These are phyloP conservation scores for Drusus annulatus DNA, from an alignment of 1,140 invertebrate species.

Conservation along the genomic window DNA sequence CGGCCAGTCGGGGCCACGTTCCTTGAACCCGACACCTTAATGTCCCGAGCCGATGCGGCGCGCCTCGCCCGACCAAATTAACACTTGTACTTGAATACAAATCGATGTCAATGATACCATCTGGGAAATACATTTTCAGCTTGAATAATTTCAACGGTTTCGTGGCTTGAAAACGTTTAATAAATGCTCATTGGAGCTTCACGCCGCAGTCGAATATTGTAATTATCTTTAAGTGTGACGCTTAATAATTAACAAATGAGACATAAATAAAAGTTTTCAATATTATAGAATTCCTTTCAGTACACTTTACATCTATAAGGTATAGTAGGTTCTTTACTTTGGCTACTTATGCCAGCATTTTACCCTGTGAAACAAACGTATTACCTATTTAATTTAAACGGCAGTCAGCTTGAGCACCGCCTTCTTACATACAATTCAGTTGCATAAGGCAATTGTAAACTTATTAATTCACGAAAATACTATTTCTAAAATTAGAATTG, in stretches of 20 bases:
- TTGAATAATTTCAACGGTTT: slow-evolving; percentile 4
- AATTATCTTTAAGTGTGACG: background rate
- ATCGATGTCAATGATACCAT: slow-evolving; percentile 38
- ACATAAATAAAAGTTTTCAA: background rate
- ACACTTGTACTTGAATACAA: slow-evolving; percentile 41
- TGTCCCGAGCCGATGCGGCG: slow-evolving; percentile 14
- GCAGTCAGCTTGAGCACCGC: too few species aligned
- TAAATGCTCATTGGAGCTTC: background rate
- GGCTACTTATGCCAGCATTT: too few species aligned
- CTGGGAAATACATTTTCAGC: slow-evolving; percentile 10
- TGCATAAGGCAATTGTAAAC: too few species aligned
- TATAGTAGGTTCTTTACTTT: too few species aligned
- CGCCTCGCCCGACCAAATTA: slow-evolving; percentile 39
- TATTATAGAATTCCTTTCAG: too few species aligned
- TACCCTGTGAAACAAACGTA: too few species aligned
- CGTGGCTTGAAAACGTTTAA: background rate
- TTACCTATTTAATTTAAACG: too few species aligned
- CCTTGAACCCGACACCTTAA: slow-evolving; percentile 43
- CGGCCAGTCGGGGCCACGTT: slow-evolving; percentile 9
- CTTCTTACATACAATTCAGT: too few species aligned
- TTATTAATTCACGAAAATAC: slow-evolving; percentile 28
- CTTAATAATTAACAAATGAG: background rate
- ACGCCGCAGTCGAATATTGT: background rate
- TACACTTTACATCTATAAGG: too few species aligned
- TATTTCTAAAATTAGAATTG: background rate